These are phyloP conservation scores for Corynorhinus townsendii DNA, from an alignment of 2,113 vertebrate genomes.

Conservation along the genomic window DNA sequence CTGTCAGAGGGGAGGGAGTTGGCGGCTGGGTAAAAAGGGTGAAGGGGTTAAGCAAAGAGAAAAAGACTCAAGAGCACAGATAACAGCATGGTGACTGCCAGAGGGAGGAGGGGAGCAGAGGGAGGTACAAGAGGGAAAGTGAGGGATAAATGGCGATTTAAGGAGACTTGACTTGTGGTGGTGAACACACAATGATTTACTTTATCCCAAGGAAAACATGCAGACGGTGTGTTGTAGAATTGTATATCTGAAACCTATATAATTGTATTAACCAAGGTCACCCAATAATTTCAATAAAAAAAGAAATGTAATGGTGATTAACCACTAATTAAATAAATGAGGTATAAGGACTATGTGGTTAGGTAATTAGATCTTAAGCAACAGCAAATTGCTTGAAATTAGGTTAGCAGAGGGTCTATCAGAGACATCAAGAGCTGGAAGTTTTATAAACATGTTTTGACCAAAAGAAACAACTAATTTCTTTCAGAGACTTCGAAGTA, in stretches of 20 bases:
- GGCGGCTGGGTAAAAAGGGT: background rate
- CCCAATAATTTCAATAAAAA: background rate
- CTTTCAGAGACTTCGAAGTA: background rate
- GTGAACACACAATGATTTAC: background rate
- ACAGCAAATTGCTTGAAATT: slow-evolving; percentile 50
- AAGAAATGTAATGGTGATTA: slow-evolving; percentile 40
- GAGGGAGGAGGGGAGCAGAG: background rate
- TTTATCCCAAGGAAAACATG: too few species aligned
- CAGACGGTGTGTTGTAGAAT: background rate
- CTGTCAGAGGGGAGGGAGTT: background rate
- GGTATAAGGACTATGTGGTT: slow-evolving; percentile 54
- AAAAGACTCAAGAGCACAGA: background rate
- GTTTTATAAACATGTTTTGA: slow-evolving; percentile 6
- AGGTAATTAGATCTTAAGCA: slow-evolving; percentile 46
- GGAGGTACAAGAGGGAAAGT: background rate
- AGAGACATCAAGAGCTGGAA: background rate
- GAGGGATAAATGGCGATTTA: background rate
- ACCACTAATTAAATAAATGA: slow-evolving; percentile 64
- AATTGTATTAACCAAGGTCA: background rate
- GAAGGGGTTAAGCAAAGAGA: background rate
- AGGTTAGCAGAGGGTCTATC: background rate
- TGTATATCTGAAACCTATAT: background rate
- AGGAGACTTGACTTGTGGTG: background rate
- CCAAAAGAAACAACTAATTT: slow-evolving; percentile 28
- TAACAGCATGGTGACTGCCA: background rate